A percentile compares a stretch with the other conserved stretches of the same genome.
Evolutionary conservation across 2,888 invertebrate genomes (phyloP).

Genomic region (Cecidostiba fungosa): DNA sequence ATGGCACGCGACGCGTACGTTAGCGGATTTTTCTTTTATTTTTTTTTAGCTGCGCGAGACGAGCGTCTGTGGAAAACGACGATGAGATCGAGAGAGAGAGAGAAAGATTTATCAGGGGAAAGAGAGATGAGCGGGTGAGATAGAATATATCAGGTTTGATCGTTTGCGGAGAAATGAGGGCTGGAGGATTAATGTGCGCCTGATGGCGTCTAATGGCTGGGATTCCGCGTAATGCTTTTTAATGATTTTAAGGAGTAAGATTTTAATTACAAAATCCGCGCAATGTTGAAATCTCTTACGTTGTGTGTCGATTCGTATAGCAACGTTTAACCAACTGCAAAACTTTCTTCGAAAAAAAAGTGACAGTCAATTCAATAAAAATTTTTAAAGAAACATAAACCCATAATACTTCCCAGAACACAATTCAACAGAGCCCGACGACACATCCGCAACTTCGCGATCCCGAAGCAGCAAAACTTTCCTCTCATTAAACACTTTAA

Average conservation of each 20-base stretch:
- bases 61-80: neutral
- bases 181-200: neutral
- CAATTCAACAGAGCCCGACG: neutral
- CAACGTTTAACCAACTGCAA: neutral
- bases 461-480: neutral
- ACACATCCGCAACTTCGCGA: too few relatives aligned
- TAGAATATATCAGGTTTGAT: neutral
- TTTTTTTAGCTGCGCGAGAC: neutral
- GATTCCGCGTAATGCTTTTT: too few relatives aligned
- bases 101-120: conserved; percentile 20
- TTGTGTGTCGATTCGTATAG: too few relatives aligned
- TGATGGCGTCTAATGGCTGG: too few relatives aligned
- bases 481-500: conserved; percentile 4
- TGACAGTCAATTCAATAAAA: neutral
- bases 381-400: neutral
- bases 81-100: neutral
- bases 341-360: neutral
- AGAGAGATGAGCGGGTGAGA: neutral
- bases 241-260: neutral
- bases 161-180: neutral
- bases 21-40: neutral
- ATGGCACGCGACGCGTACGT: conserved; percentile 14
- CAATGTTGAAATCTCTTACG: too few relatives aligned
- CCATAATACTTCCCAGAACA: neutral
- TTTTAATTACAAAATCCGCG: too few relatives aligned